phyloP scores from a whole-genome alignment of 2,113 vertebrate species.

The Balaeniceps rex region DNA sequence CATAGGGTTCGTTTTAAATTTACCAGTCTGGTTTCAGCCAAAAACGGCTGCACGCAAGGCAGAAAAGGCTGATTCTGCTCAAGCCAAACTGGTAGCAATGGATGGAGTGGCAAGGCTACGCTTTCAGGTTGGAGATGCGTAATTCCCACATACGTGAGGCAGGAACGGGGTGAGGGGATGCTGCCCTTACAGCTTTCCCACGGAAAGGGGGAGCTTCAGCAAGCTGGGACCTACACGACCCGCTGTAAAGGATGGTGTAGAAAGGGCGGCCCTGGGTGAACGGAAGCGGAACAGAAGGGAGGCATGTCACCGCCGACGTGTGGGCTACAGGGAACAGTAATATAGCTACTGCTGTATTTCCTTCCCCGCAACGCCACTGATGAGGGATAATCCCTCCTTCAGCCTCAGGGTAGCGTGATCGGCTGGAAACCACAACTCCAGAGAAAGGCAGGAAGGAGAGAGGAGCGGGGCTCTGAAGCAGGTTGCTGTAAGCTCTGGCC shows the following conservation, averaged over 20 bases:
- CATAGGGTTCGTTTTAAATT: background rate
- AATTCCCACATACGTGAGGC: background rate
- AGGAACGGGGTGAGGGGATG: background rate
- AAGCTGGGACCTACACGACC: background rate
- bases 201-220: background rate
- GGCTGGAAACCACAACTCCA: slow-evolving; percentile 1
- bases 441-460: slow-evolving; percentile 12
- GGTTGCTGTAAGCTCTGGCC: slow-evolving; percentile 43
- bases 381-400: background rate
- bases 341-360: background rate
- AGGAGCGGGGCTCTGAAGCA: slow-evolving; percentile 34
- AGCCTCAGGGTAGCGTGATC: background rate
- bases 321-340: background rate
- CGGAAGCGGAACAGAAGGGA: background rate
- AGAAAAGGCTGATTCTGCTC: background rate
- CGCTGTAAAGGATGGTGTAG: background rate
- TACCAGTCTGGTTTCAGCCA: background rate
- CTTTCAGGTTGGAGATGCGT: background rate
- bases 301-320: background rate
- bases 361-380: background rate
- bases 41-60: rapidly evolving
- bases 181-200: background rate
- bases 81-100: background rate
- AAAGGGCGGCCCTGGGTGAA: background rate
- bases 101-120: background rate